Percentiles rank a stretch among this genome's conserved stretches.
Evolutionary conservation across 2,888 invertebrate genomes (phyloP).

Genomic region (Leptarthrus brevirostris): DNA sequence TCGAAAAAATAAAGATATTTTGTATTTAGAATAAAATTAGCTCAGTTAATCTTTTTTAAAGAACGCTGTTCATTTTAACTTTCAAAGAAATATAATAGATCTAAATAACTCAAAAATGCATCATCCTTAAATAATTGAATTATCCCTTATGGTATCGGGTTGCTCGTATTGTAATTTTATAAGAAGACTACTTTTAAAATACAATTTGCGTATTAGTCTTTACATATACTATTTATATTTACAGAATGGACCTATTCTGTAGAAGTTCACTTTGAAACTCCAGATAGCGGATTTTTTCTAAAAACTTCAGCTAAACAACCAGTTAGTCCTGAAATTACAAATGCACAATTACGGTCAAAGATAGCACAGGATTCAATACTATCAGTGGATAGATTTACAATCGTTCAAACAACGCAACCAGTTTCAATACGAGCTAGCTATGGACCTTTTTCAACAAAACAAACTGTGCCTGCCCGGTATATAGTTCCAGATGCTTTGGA

Average conservation of each 20-base stretch:
- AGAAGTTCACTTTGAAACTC: slow-evolving; percentile 92
- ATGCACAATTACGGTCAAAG: slow-evolving; percentile 62
- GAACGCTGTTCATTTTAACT: too few relatives aligned
- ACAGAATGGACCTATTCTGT: slow-evolving; percentile 78
- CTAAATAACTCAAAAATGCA: too few relatives aligned
- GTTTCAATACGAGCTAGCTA: slow-evolving; percentile 92
- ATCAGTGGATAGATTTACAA: slow-evolving; percentile 89
- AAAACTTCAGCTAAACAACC: slow-evolving; percentile 84
- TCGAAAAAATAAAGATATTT: too few relatives aligned
- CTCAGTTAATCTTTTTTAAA: too few relatives aligned
- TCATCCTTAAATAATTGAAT: too few relatives aligned
- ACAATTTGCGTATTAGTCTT: too few relatives aligned
- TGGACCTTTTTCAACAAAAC: slow-evolving; percentile 94
- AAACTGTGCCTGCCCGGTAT: slow-evolving; percentile 89
- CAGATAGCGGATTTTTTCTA: slow-evolving; percentile 90
- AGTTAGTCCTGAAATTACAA: slow-evolving; percentile 63
- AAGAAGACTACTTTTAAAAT: too few relatives aligned
- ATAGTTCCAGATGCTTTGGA: slow-evolving; percentile 87
- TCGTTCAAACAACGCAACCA: slow-evolving; percentile 90
- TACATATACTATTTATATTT: slow-evolving; percentile 58
- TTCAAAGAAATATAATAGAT: too few relatives aligned
- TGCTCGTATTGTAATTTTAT: too few relatives aligned
- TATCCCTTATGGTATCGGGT: too few relatives aligned
- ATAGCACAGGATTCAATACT: slow-evolving; percentile 76
- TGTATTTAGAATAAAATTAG: too few relatives aligned